Base-by-base conservation (phyloP, 37 sponge, comb jelly and placozoan species). In the Oscarella lobularis region DNA sequence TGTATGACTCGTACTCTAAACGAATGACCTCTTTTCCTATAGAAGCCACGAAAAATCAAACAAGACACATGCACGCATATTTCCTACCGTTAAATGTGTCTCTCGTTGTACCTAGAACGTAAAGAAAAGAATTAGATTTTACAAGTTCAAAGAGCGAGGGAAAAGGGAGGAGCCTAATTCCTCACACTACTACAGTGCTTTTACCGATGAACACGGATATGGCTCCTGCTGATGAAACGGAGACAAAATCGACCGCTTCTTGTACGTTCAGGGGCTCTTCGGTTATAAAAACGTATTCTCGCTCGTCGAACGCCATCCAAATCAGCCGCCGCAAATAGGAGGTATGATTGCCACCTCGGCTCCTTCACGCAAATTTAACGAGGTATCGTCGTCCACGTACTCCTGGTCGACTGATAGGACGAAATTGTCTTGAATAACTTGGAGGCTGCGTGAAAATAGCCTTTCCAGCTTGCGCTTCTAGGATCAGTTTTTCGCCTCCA, bases 311-410 rank as follows among this genome's bases (percentile, higher is more conserved):
- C 35, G 29, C 82, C 60, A 32, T 29, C 33, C 14, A 35, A 30
- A 5, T 80, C 72, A 94, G 34, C 95, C 95, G 48, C 95, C 95
- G 79, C 90, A 86, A 4, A 94, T 87, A n/a, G 95, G 95, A n/a
- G 95, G 95, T 4, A 94, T 90, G 32, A 94, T 75, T 31, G 95
- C 95, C 31, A 94, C 73, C 41, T 82, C 86, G 68, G 89, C 95
- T 20, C 85, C 88, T 3, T 79, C 6, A 37, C 67, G 75, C 5
- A 94, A 80, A 6, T 37, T n/a, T 3, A 90, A 31, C 3, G 32
- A 20, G 32, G 77, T 72, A 1, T 78, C 81, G 40, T 31, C 33
- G 0, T 75, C 75, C 38, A 90, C 33, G 87, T 90, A 94, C 32
- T 76, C 83, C 38, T 90, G 88, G 73, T 94, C 89, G 35, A 94